phyloP scores from a whole-genome alignment of 2,113 vertebrate species.

The Protobothrops mucrosquamatus region DNA sequence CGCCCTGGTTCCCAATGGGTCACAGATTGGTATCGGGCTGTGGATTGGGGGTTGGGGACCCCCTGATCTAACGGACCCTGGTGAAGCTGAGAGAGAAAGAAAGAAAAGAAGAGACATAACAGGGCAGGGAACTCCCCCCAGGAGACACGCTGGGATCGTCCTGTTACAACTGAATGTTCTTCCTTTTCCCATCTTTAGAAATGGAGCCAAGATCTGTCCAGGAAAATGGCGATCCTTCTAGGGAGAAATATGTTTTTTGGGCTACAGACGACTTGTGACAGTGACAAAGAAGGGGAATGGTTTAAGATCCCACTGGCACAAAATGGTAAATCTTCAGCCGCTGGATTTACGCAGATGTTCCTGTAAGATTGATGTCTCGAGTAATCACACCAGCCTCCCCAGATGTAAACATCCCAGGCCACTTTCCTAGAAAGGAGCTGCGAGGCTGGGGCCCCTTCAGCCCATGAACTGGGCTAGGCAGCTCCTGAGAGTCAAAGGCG shows the following conservation, averaged over 20 bases:
- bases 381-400: not conserved
- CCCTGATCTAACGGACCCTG: not conserved
- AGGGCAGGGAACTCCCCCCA: not conserved
- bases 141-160: not conserved
- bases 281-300: rapidly evolving
- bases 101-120: rapidly evolving
- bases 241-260: conserved; percentile 38
- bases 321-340: not conserved
- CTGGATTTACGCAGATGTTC: not conserved
- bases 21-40: too few species aligned
- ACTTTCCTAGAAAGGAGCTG: not conserved
- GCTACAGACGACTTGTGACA: conserved; percentile 47
- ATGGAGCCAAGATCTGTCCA: conserved; percentile 9
- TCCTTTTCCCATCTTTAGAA: not conserved
- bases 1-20: too few species aligned
- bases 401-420: not conserved
- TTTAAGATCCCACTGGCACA: not conserved
- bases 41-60: not conserved
- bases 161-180: not conserved
- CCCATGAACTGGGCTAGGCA: not conserved
- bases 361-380: not conserved
- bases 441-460: not conserved
- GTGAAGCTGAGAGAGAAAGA: not conserved
- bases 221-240: rapidly evolving
- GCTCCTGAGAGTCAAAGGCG: not conserved